phyloP scores from a whole-genome alignment of 2,888 invertebrate genomes.

The Phortica magna region DNA sequence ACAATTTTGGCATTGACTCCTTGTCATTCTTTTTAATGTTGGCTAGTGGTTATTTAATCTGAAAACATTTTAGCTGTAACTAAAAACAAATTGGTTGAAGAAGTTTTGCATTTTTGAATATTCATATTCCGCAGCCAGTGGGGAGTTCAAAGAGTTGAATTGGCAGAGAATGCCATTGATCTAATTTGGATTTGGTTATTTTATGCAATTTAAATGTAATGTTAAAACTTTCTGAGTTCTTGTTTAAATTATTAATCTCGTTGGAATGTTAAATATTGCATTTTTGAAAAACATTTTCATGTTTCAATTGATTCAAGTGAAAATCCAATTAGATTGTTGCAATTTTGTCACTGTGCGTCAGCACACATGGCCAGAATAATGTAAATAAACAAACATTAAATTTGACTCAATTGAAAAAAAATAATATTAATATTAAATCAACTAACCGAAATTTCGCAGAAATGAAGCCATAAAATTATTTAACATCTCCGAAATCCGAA shows the following conservation, averaged over 20 bases:
- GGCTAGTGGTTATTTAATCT: neutral
- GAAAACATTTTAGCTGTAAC: conserved; percentile 49
- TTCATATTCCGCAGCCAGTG: no score
- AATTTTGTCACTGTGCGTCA: neutral
- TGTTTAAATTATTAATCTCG: no score
- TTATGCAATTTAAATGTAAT: no score
- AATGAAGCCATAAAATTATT: neutral
- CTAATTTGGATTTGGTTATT: no score
- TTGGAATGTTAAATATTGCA: no score
- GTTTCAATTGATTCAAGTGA: no score
- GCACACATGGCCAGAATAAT: neutral
- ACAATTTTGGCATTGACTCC: neutral
- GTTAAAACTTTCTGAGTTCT: no score
- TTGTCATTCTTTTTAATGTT: neutral
- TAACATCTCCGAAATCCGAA: neutral
- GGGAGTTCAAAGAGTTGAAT: no score
- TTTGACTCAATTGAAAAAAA: neutral
- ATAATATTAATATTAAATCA: neutral
- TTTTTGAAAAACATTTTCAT: no score
- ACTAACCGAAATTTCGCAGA: neutral
- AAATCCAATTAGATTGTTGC: no score
- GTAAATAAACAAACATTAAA: neutral
- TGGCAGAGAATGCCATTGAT: no score
- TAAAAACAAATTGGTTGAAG: conserved; percentile 18
- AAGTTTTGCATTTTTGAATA: no score